Conservation (phyloP, 2,888 invertebrate genomes). For the Eilema sororculum region DNA sequence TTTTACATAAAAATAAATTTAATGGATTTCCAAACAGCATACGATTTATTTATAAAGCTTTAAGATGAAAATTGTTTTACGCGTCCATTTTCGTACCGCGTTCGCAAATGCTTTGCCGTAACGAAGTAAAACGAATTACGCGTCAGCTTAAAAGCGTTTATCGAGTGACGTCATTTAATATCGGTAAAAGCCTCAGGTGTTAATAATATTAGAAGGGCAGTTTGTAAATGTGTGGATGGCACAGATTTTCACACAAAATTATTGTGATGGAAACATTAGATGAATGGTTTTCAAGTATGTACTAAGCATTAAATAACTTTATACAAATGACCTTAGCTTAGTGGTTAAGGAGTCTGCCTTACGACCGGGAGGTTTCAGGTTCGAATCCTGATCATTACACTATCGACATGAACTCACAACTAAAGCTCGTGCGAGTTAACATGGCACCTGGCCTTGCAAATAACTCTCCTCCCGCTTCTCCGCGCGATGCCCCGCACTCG, state of each 20-base stretch:
- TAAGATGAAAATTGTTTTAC: constrained; percentile 32
- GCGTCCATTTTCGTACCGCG: constrained; percentile 27
- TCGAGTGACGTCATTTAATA: constrained; percentile 64
- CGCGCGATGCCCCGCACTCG: too few species aligned
- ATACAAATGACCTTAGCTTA: too few species aligned
- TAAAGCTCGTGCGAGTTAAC: too few species aligned
- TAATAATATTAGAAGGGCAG: constrained; percentile 54
- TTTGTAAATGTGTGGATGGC: constrained; percentile 22
- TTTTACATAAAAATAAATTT: neutral
- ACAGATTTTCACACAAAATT: constrained; percentile 6
- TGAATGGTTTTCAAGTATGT: too few species aligned
- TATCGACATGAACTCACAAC: too few species aligned
- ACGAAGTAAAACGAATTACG: constrained; percentile 60
- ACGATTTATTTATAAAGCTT: constrained; percentile 19
- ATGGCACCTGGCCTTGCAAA: too few species aligned
- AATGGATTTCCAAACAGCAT: constrained; percentile 17
- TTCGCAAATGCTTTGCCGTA: constrained; percentile 41
- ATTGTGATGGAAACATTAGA: neutral
- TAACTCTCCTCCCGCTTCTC: too few species aligned
- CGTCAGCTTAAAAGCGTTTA: constrained; percentile 69
- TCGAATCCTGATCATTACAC: too few species aligned
- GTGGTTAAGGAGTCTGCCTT: too few species aligned
- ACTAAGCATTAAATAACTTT: too few species aligned
- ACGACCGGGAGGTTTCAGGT: too few species aligned
- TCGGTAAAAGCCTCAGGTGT: constrained; percentile 52